Conservation (phyloP, 2,888 invertebrate genomes). For the Loripinus fragilis region DNA sequence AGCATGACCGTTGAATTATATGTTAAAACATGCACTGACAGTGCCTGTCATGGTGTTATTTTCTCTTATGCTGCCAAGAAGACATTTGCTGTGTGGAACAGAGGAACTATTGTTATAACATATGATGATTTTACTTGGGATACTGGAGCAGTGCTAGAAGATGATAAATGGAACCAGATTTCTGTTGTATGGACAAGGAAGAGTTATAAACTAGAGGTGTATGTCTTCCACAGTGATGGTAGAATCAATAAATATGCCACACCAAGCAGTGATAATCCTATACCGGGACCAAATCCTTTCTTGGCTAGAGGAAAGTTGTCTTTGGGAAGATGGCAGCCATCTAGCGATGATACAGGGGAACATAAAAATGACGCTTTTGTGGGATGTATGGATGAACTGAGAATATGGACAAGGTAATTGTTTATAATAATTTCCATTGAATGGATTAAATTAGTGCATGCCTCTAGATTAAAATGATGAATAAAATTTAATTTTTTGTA, state of each 20-base stretch:
- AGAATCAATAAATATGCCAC: background rate
- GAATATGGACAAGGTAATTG: constrained; percentile 10
- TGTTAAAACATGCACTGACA: constrained; percentile 41
- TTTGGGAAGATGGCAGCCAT: constrained; percentile 28
- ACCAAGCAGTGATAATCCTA: background rate
- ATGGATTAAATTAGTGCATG: too few relatives aligned
- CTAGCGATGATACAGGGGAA: background rate
- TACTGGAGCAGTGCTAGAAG: constrained; percentile 28
- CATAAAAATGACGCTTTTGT: background rate
- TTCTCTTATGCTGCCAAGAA: constrained; percentile 37
- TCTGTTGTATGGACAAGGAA: constrained; percentile 29
- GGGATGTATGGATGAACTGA: background rate
- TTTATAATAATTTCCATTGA: too few relatives aligned
- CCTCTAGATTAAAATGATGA: too few relatives aligned
- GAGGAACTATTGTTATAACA: constrained; percentile 30
- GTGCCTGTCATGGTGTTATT: constrained; percentile 37
- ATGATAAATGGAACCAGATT: constrained; percentile 46
- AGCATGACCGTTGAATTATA: constrained; percentile 44
- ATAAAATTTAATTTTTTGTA: too few relatives aligned
- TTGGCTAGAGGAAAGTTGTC: constrained; percentile 40
- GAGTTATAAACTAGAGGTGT: constrained; percentile 18
- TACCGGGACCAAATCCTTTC: constrained; percentile 25
- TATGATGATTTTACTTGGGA: constrained; percentile 31
- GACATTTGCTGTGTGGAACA: constrained; percentile 44
- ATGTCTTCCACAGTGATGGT: constrained; percentile 15